Base-by-base conservation (phyloP, 1,140 invertebrate genomes). In the Pentalonia nigronervosa region DNA sequence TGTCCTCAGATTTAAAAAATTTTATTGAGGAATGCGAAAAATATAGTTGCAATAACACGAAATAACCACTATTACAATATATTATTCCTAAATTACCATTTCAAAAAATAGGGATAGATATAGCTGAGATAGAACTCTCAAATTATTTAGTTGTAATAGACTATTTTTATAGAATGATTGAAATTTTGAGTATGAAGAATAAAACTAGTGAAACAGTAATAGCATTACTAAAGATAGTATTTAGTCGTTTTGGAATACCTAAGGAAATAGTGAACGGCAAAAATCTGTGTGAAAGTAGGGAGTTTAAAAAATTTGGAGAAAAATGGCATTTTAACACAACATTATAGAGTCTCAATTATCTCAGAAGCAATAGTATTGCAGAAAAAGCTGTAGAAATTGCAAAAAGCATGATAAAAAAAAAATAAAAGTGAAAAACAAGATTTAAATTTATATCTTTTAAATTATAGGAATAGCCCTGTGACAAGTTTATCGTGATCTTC, bases 201-300 rank as follows among this genome's bases (percentile, higher is more conserved):
- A 60, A 60, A 60, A 60, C 56, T 30, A 60, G 56, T 60, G 56
- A 60, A 60, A 60, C 2, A 6, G 56, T 60, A 50, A 60, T 60
- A 60, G 7, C 7, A 30, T 9, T 60, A 8, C 30, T 30, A 30
- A 30, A 60, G 30, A 60, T 60, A 60, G 21, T 60, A 60, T 60
- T 60, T 30, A 23, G 56, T 60, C 7, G 25, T 23, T 60, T 60
- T 60, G 23, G 25, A 7, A 60, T 60, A 21, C 95, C 94, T 94
- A 94, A 94, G 48, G 95, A 95, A 94, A 95, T 95, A 94, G 94
- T 91, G 11, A 67, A 88, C 2, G 93, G 84, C 67, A 60, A 60
- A 0, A 60, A 67, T 90, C 36, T 47, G 83, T n/a, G 56, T 60
- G 56, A 25, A 8, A 89, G 84, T 21, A 60, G 88, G 25, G 89